phyloP scores from a whole-genome alignment of 2,797 vertebrate species.

The Dromococcyx pavoninus region DNA sequence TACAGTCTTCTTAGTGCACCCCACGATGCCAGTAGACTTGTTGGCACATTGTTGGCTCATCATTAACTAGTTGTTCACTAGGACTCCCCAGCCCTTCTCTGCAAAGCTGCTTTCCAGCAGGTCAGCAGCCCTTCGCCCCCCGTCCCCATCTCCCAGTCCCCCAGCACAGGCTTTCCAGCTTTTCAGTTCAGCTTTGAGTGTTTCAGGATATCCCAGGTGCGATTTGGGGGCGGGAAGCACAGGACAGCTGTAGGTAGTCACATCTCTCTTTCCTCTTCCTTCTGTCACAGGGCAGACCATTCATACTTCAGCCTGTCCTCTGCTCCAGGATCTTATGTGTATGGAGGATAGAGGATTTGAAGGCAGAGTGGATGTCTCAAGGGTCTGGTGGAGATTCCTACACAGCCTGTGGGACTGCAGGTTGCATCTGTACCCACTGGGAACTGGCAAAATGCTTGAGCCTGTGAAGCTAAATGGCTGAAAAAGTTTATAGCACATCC shows the following conservation, averaged over 20 bases:
- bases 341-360: accelerated
- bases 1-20: no score
- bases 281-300: neutral
- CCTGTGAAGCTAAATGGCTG: no score
- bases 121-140: neutral
- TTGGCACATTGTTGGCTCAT: no score
- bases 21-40: no score
- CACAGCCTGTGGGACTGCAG: neutral
- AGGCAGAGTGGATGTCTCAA: neutral
- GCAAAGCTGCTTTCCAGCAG: no score
- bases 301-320: neutral
- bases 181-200: neutral
- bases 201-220: neutral
- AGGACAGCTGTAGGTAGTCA: neutral
- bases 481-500: no score
- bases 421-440: neutral
- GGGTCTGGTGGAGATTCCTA: neutral
- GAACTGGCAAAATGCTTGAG: neutral
- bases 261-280: neutral
- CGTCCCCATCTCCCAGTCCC: no score
- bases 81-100: no score
- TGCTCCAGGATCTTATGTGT: accelerated
- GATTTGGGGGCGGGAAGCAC: neutral
- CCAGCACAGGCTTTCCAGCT: neutral
- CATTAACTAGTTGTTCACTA: no score